A percentile compares a stretch with the other conserved stretches of the same genome.
Conservation (phyloP, 2,888 invertebrate species). For the Syrista parreyssii region DNA sequence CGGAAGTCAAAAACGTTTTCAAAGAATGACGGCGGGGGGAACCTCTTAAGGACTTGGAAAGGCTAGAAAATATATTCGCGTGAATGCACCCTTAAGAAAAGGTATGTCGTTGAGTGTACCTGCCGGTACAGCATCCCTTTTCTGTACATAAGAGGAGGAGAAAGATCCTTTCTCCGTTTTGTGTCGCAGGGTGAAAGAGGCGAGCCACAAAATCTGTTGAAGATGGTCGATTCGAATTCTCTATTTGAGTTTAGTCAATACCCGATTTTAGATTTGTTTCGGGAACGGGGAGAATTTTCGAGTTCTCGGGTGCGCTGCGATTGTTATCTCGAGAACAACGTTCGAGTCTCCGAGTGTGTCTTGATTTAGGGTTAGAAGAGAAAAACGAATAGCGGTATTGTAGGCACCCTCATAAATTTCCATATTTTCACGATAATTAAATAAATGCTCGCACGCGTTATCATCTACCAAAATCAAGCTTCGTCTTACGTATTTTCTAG, state of each 20-base stretch:
- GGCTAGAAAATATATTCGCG: not conserved
- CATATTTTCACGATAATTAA: constrained; percentile 15
- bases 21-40: constrained; percentile 12
- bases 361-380: constrained; percentile 1
- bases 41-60: not conserved
- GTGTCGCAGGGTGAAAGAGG: constrained; percentile 23
- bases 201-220: constrained; percentile 20
- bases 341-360: not conserved
- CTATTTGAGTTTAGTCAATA: not conserved
- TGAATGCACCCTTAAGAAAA: not conserved
- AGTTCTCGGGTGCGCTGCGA: constrained; percentile 2
- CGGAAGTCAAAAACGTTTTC: constrained; percentile 8
- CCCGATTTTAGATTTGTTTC: not conserved
- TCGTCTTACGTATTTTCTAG: not conserved
- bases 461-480: not conserved
- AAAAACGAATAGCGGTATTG: not conserved
- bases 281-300: not conserved
- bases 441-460: not conserved
- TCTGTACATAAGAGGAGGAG: constrained; percentile 20
- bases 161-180: constrained; percentile 23
- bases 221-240: not conserved
- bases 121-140: constrained; percentile 23
- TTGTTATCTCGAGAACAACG: constrained; percentile 20
- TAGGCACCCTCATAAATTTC: constrained; percentile 16
- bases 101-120: not conserved